phyloP scores from a whole-genome alignment of 2,113 vertebrate genomes.

The Clarias macrocephalus region DNA sequence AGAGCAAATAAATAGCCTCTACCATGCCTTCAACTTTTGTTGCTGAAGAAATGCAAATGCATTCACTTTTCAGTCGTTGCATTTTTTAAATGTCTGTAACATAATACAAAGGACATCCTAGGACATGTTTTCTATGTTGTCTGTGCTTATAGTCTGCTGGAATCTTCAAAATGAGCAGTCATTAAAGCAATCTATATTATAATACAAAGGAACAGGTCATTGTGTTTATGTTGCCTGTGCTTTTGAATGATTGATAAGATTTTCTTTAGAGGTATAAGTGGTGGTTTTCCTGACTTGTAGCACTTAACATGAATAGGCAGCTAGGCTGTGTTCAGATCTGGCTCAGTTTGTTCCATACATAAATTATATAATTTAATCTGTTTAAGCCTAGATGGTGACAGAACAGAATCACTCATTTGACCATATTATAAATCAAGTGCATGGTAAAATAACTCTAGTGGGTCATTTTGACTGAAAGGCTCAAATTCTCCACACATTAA shows the following conservation, averaged over 20 bases:
- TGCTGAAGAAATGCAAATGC: conserved; percentile 7
- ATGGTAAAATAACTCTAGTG: neutral
- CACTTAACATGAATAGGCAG: conserved; percentile 58
- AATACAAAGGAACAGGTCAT: neutral
- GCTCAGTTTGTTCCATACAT: conserved; percentile 39
- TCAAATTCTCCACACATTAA: neutral
- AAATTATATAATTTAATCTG: conserved; percentile 58
- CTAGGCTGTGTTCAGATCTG: conserved; percentile 46
- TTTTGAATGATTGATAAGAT: conserved; percentile 18
- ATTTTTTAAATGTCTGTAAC: conserved; percentile 8
- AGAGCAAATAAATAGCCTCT: neutral
- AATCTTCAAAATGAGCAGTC: neutral
- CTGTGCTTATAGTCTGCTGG: neutral
- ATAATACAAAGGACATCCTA: conserved; percentile 7
- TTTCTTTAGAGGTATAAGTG: conserved; percentile 26
- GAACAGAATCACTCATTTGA: conserved; percentile 39
- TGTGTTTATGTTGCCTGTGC: neutral
- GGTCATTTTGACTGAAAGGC: conserved; percentile 44
- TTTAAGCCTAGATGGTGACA: conserved; percentile 46
- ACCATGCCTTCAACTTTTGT: neutral
- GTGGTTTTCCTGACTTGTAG: conserved; percentile 34
- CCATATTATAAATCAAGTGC: conserved; percentile 34
- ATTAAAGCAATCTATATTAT: conserved; percentile 16
- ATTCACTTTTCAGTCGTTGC: neutral
- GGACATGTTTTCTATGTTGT: conserved; percentile 11